Evolutionary conservation across 2,888 invertebrate species (phyloP).

Genomic region (Drosophila melanocephala): DNA sequence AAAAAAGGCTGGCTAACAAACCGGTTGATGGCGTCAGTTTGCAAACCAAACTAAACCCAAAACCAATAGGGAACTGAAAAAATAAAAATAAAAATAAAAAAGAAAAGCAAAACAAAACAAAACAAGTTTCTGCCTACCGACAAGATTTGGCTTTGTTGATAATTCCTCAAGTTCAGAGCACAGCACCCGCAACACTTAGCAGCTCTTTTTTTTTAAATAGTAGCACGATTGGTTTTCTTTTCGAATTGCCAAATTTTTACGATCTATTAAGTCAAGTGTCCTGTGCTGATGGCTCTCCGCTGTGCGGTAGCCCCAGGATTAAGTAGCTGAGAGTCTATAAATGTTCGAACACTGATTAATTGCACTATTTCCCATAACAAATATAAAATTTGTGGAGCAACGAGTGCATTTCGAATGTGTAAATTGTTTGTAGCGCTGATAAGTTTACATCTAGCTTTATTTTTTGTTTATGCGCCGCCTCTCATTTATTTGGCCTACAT

Average conservation of each 20-base stretch:
- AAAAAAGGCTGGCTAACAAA: conserved; percentile 60
- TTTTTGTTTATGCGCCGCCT: conserved; percentile 64
- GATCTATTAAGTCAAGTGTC: conserved; percentile 67
- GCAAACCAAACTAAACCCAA: conserved; percentile 40
- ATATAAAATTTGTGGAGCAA: conserved; percentile 14
- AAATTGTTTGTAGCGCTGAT: conserved; percentile 45
- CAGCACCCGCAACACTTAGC: conserved; percentile 4
- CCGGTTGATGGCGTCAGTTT: conserved; percentile 82
- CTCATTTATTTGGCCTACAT: conserved; percentile 71
- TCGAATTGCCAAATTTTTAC: conserved; percentile 40
- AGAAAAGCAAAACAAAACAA: conserved; percentile 38
- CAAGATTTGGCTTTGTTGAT: conserved; percentile 31
- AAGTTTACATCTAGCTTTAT: conserved; percentile 38
- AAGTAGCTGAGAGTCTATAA: conserved; percentile 46
- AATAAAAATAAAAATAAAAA: conserved; percentile 19
- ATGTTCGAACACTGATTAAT: conserved; percentile 57
- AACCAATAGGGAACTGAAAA: conserved; percentile 34
- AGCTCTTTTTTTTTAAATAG: neutral
- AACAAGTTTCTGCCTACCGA: conserved; percentile 50
- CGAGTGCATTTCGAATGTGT: conserved; percentile 35
- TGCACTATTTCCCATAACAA: conserved; percentile 53
- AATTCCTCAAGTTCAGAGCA: conserved; percentile 50
- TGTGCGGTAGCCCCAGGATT: conserved; percentile 10
- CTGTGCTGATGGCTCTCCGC: conserved; percentile 45
- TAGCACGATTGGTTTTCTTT: conserved; percentile 8